Conservation (phyloP, 1,140 invertebrate species). For the Ectropis grisescens region DNA sequence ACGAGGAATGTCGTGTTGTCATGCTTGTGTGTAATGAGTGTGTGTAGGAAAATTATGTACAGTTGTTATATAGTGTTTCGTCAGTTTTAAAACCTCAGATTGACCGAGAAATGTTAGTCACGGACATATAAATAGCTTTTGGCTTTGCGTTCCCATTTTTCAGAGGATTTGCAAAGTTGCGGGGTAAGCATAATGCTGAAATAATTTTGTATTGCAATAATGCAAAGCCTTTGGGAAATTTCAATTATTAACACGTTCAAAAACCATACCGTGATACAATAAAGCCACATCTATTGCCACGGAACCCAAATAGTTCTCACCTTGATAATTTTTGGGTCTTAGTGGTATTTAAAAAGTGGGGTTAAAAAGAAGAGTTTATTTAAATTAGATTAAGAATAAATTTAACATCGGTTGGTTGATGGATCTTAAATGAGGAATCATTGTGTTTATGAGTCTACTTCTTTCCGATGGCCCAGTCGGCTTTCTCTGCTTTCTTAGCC, state of each 20-base stretch:
- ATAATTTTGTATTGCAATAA: too few relatives aligned
- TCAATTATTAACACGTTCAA: too few relatives aligned
- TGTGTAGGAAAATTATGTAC: too few relatives aligned
- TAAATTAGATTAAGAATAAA: slow-evolving; percentile 48
- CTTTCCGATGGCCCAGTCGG: slow-evolving; percentile 82
- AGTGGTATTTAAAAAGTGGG: slow-evolving; percentile 21
- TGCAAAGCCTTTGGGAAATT: too few relatives aligned
- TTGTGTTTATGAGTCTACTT: slow-evolving; percentile 65
- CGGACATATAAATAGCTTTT: slow-evolving; percentile 13
- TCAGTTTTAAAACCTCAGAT: too few relatives aligned
- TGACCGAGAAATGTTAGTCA: slow-evolving; percentile 30
- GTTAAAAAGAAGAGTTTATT: slow-evolving; percentile 46
- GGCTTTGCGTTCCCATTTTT: slow-evolving; percentile 12
- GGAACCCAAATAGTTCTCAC: slow-evolving; percentile 47
- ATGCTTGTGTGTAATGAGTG: too few relatives aligned
- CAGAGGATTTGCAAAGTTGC: slow-evolving; percentile 31
- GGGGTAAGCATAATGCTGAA: slow-evolving; percentile 13
- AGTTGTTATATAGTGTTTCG: too few relatives aligned
- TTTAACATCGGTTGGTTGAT: too few relatives aligned
- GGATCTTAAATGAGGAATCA: background rate
- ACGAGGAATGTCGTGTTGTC: too few relatives aligned
- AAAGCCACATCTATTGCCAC: too few relatives aligned
- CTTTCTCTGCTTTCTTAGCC: slow-evolving; percentile 84
- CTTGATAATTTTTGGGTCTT: slow-evolving; percentile 25
- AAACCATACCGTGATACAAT: too few relatives aligned